Conservation (phyloP, 2,888 invertebrate species). For the Eilema caniola region DNA sequence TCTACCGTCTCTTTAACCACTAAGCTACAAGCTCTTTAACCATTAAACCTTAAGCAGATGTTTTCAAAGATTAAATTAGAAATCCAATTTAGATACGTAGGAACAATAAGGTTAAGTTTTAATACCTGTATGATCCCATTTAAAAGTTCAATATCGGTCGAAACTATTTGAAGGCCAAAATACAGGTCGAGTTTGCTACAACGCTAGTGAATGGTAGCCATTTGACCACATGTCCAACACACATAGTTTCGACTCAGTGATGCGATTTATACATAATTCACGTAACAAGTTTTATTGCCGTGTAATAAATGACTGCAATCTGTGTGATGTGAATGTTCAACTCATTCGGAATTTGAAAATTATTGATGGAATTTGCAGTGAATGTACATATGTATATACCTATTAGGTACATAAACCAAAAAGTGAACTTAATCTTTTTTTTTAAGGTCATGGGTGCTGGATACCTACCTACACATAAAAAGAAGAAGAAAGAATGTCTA, state of each 20-base stretch:
- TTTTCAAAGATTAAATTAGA: too few relatives aligned
- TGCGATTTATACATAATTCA: constrained; percentile 20
- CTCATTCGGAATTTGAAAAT: not conserved
- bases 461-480: too few relatives aligned
- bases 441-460: too few relatives aligned
- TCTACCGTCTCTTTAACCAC: too few relatives aligned
- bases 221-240: not conserved
- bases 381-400: not conserved
- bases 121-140: not conserved
- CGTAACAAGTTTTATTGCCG: not conserved
- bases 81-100: not conserved
- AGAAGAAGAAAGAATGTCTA: too few relatives aligned
- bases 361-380: not conserved
- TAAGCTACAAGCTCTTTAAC: too few relatives aligned
- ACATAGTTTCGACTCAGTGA: constrained; percentile 27
- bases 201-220: not conserved
- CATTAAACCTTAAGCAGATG: too few relatives aligned
- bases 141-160: not conserved
- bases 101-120: not conserved
- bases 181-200: not conserved
- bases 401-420: too few relatives aligned
- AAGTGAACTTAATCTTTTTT: too few relatives aligned
- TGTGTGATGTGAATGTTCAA: not conserved
- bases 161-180: not conserved
- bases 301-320: constrained; percentile 8